phyloP scores from a whole-genome alignment of 2,888 invertebrate genomes.

The Aphodius sticticus region DNA sequence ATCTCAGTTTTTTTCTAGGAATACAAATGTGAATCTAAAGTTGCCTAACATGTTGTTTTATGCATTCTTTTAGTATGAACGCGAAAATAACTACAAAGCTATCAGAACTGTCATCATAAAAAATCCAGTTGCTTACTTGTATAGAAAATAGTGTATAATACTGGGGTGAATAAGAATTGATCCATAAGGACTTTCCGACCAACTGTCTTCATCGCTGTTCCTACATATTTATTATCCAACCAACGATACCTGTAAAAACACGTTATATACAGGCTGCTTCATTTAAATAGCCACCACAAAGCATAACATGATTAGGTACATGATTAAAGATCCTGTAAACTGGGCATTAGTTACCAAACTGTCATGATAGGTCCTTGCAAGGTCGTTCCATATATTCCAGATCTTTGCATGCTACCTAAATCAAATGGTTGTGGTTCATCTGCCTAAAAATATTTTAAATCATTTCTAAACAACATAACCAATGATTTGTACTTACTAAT shows the following conservation, averaged over 20 bases:
- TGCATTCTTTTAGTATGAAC: too few relatives aligned
- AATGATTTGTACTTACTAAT: constrained; percentile 63
- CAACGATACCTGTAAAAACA: constrained; percentile 75
- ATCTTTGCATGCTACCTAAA: constrained; percentile 64
- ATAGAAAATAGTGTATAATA: constrained; percentile 74
- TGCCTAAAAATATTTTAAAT: constrained; percentile 43
- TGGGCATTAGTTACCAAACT: constrained; percentile 61
- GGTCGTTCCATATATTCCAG: constrained; percentile 68
- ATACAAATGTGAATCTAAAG: too few relatives aligned
- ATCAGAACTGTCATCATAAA: too few relatives aligned
- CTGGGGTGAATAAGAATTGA: constrained; percentile 80
- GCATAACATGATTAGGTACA: too few relatives aligned
- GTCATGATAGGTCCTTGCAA: constrained; percentile 69
- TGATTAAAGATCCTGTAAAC: too few relatives aligned
- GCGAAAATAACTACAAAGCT: too few relatives aligned
- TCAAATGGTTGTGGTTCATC: constrained; percentile 60
- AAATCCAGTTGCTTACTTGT: constrained; percentile 67
- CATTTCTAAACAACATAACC: constrained; percentile 38
- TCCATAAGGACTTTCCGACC: constrained; percentile 76
- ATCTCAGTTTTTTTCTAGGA: too few relatives aligned
- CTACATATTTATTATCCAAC: constrained; percentile 74
- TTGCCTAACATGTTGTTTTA: too few relatives aligned
- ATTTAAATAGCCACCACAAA: neutral
- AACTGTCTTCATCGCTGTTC: constrained; percentile 69
- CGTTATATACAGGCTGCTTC: constrained; percentile 19